Conservation (phyloP, 2,113 vertebrate genomes). For the Spheniscus mendiculus region DNA sequence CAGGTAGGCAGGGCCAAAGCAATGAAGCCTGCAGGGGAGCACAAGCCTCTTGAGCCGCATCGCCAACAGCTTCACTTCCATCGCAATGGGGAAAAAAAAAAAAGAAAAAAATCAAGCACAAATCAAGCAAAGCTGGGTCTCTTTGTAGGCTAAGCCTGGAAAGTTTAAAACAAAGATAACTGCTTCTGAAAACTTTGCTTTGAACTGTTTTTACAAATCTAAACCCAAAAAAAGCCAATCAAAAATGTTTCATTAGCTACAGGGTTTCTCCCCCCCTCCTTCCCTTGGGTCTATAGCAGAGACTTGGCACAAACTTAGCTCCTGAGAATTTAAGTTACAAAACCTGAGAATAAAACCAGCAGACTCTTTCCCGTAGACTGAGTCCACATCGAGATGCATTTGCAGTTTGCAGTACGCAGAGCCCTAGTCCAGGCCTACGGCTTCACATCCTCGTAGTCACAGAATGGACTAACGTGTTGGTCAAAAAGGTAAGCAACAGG, state of each 20-base stretch:
- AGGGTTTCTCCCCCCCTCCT: background rate
- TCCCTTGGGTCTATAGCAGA: background rate
- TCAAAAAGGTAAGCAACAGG: background rate
- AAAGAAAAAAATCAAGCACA: background rate
- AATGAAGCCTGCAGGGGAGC: fast-evolving
- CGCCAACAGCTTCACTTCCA: background rate
- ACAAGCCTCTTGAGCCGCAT: background rate
- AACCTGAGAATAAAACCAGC: background rate
- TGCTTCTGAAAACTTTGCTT: background rate
- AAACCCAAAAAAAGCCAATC: background rate
- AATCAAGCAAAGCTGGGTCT: background rate
- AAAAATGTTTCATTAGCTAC: background rate
- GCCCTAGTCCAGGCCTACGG: background rate
- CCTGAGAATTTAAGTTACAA: background rate
- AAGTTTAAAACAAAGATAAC: background rate
- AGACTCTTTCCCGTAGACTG: fast-evolving
- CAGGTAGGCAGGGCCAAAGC: background rate
- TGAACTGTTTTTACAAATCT: background rate
- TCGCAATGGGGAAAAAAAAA: fast-evolving
- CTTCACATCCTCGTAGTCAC: background rate
- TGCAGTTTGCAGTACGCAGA: background rate
- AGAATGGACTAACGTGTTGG: fast-evolving
- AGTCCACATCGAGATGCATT: fast-evolving
- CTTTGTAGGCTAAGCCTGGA: background rate
- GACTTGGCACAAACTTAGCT: background rate